Evolutionary conservation across 2,797 vertebrate species (phyloP), one percentile per base, ranked within the genome.

Genomic region (Platyrinchus mystaceus): DNA sequence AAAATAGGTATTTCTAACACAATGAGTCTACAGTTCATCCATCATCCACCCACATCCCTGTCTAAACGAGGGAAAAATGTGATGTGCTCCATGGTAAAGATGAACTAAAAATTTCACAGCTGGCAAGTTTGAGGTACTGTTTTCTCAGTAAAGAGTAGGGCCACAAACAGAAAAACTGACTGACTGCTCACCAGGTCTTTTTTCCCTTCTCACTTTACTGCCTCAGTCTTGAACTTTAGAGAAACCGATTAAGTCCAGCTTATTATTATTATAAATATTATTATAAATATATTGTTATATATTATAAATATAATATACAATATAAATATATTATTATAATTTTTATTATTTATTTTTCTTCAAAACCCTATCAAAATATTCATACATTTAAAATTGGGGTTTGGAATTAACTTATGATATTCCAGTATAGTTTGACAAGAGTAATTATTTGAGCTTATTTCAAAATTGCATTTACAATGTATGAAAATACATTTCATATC

Each of bases 21-120:
- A 94, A 90, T 74, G 78, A 89, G 46, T 13, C 93, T 85, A 94
- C 53, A 93, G 89, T 83, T 93, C 90, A 94, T 94, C 81, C 71
- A 82, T 94, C 93, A 96, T 84, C 73, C 49, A 47, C 67, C 92
- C 73, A 78, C 20, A 55, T 46, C 21, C 59, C 69, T 67, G 67
- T 63, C 84, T 69, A 55, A 75, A 77, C 0, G n/a, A 77, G 62
- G 2, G 30, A 84, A 89, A 87, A 91, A 73, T 7, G 43, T 1
- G 3, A 76, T 30, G 59, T 32, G 47, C 78, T 91, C 46, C 32
- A 32, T 11, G 23, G 78, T n/a, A 87, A 92, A 89, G 89, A 95
- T 28, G 63, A 94, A 81, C 82, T 75, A 64, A 87, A 89, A 89
- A 64, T 50, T 89, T 94, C 92, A 89, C 82, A 91, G 87, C 76